phyloP scores from a whole-genome alignment of 2,797 vertebrate genomes.

The Etheostoma nigrum region DNA sequence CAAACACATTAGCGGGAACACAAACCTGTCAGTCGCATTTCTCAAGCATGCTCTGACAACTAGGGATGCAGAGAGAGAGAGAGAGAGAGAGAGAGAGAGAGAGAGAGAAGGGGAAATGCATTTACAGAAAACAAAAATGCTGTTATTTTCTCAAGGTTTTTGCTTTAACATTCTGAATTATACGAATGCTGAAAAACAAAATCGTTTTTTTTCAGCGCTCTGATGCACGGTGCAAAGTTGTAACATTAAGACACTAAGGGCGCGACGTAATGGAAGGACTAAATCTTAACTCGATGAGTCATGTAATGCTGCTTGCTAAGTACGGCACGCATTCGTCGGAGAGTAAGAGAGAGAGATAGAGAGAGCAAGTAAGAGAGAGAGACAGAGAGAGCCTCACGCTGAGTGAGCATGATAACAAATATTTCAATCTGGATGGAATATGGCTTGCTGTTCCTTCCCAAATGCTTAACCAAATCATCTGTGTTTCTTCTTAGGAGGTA shows the following conservation, averaged over 20 bases:
- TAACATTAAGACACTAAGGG: constrained; percentile 56
- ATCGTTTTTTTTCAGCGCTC: constrained; percentile 23
- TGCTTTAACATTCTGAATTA: constrained; percentile 34
- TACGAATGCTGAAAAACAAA: constrained; percentile 28
- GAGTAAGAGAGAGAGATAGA: constrained; percentile 25
- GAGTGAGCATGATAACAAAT: constrained; percentile 58
- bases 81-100: constrained; percentile 6
- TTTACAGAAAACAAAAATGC: constrained; percentile 32
- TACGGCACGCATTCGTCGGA: constrained; percentile 61
- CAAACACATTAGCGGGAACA: constrained; percentile 66
- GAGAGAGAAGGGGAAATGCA: constrained; percentile 1
- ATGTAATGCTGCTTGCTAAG: constrained; percentile 55
- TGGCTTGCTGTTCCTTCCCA: constrained; percentile 44
- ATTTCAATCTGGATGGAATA: constrained; percentile 67
- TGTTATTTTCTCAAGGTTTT: constrained; percentile 42
- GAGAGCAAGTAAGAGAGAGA: constrained; percentile 5
- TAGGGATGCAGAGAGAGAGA: constrained; percentile 33
- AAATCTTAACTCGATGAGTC: constrained; percentile 69
- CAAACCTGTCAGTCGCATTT: constrained; percentile 64
- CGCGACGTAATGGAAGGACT: constrained; percentile 68
- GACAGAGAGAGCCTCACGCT: constrained; percentile 22
- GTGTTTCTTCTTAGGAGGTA: constrained; percentile 52
- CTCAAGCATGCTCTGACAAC: constrained; percentile 58
- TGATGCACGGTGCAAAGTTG: constrained; percentile 44
- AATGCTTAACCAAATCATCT: constrained; percentile 58